Evolutionary conservation across 2,888 invertebrate genomes (phyloP), one percentile per base, ranked within the genome.

Genomic region (Scaptomyza polygonia): DNA sequence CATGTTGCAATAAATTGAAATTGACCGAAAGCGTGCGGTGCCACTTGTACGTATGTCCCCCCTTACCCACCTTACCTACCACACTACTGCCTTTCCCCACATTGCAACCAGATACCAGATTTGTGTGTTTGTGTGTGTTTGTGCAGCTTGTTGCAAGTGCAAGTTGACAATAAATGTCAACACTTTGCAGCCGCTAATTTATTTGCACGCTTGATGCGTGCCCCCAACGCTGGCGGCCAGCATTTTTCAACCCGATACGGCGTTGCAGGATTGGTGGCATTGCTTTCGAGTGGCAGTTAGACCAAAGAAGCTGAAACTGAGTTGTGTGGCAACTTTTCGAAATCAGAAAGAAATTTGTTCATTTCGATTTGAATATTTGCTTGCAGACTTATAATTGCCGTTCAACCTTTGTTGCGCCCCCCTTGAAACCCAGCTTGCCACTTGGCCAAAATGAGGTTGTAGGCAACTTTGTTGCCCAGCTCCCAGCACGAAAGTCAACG

Each of bases 151-250:
- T 77, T 77, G 81, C 81, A 75, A 66, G 69, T 56, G 63, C 54
- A 79, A 66, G 61, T 75, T 85, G 85, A 87, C 89, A 88, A 89
- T 88, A 88, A 89, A 87, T 85, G 89, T 89, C 90, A 89, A 82
- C 89, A 89, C 81, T 82, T 80, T 77, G 75, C 68, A 77, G 72
- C 63, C 67, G 85, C 82, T 88, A 89, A 89, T 89, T 89, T 89
- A 88, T 86, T 88, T 84, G 79, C 77, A 65, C 74, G 81, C 78
- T 61, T 52, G 72, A 78, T 77, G 77, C 77, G 72, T 72, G 75
- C 72, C 63, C 64, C 72, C 74, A 74, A 44, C 71, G 66, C 66
- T 49, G 73, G 66, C 61, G 72, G 72, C 45, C 72, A 51, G 49
- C 49, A 61, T 53, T 53, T 56, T 52, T 45, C 16, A 18, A 44